These are phyloP conservation scores for Machaerirhynchus nigripectus DNA, from an alignment of 2,113 vertebrate species.

Conservation along the genomic window DNA sequence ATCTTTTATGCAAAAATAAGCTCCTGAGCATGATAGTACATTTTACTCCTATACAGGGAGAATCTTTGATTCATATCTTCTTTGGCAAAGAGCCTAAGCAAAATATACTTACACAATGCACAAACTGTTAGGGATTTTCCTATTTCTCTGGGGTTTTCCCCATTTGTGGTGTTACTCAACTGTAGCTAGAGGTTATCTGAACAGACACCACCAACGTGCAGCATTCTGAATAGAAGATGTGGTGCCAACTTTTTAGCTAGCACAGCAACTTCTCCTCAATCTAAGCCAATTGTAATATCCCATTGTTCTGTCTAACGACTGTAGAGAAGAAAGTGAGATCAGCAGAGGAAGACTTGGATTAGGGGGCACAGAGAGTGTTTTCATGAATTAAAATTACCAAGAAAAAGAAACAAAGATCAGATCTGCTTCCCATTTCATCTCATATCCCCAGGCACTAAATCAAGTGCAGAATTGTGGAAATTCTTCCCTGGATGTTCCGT, in stretches of 20 bases:
- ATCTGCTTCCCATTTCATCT: background rate
- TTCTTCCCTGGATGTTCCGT: background rate
- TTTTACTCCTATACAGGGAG: background rate
- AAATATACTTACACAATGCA: slow-evolving; percentile 52
- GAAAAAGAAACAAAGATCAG: slow-evolving; percentile 1
- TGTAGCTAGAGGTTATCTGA: slow-evolving; percentile 55
- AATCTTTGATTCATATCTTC: slow-evolving; percentile 19
- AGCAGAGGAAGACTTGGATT: background rate
- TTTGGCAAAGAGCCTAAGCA: slow-evolving; percentile 46
- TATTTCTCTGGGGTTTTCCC: slow-evolving; percentile 63
- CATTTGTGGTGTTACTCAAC: slow-evolving; percentile 45
- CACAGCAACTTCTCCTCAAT: slow-evolving; percentile 16
- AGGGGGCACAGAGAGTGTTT: background rate
- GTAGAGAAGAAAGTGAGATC: slow-evolving; percentile 3
- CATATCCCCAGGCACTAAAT: background rate
- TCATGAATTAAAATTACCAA: background rate
- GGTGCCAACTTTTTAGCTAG: slow-evolving; percentile 31
- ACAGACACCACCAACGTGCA: slow-evolving; percentile 8
- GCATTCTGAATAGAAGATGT: slow-evolving; percentile 38
- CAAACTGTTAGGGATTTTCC: slow-evolving; percentile 62
- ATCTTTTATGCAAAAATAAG: slow-evolving; percentile 35
- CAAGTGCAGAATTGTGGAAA: background rate
- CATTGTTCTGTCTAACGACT: background rate
- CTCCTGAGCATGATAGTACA: background rate
- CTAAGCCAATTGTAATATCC: background rate